A percentile compares a stretch with the other conserved stretches of the same genome.
phyloP scores from a whole-genome alignment of 1,140 invertebrate genomes.

The Panonychus citri region DNA sequence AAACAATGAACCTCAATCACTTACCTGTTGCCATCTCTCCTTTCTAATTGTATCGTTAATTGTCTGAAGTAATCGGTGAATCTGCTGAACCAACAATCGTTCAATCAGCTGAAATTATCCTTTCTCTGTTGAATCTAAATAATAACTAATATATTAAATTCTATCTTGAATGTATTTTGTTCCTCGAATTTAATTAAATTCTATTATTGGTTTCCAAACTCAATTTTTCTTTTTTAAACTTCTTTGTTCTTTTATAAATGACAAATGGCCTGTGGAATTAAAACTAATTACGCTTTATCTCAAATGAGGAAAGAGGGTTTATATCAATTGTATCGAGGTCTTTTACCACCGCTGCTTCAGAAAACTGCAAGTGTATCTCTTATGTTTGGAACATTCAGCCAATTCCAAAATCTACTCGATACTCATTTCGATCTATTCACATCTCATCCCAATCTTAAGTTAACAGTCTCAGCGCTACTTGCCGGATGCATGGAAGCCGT shows the following conservation, averaged over 20 bases:
- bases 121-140: too few species aligned
- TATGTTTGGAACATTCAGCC: conserved; percentile 89
- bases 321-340: conserved; percentile 62
- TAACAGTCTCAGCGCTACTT: conserved; percentile 40
- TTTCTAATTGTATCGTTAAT: conserved; percentile 54
- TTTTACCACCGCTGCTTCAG: conserved; percentile 76
- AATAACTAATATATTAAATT: too few species aligned
- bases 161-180: too few species aligned
- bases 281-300: conserved; percentile 19
- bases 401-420: conserved; percentile 38
- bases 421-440: background rate
- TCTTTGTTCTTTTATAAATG: too few species aligned
- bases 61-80: conserved; percentile 52
- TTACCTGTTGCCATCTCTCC: conserved; percentile 65
- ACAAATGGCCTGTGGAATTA: conserved; percentile 44
- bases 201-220: too few species aligned
- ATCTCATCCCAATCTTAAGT: conserved; percentile 22
- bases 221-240: too few species aligned
- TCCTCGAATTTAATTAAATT: too few species aligned
- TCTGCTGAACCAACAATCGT: conserved; percentile 35
- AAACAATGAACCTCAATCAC: conserved; percentile 2
- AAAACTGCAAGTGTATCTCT: conserved; percentile 62
- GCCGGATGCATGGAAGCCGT: conserved; percentile 54
- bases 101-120: too few species aligned
- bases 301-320: conserved; percentile 58